These are phyloP conservation scores for Timema cristinae DNA, from an alignment of 2,888 invertebrate genomes.

Conservation along the genomic window DNA sequence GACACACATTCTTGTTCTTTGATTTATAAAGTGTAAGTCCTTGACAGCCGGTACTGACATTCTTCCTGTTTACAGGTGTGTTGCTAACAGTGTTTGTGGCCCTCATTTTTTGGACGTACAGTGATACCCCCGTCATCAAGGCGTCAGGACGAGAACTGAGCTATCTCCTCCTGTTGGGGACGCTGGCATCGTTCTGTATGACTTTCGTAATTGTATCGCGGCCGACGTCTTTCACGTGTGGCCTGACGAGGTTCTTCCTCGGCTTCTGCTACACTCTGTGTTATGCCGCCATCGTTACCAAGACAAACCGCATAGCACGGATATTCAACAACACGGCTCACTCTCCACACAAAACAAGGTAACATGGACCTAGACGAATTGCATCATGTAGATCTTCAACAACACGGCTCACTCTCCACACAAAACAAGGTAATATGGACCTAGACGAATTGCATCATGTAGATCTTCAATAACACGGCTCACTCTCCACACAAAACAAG, in stretches of 20 bases:
- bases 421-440: too few species aligned
- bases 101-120: slow-evolving; percentile 49
- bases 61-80: slow-evolving; percentile 41
- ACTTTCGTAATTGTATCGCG: slow-evolving; percentile 52
- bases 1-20: too few species aligned
- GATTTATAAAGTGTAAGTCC: too few species aligned
- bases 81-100: slow-evolving; percentile 46
- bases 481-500: too few species aligned
- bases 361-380: slow-evolving; percentile 30
- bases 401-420: too few species aligned
- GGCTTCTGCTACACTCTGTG: slow-evolving; percentile 53
- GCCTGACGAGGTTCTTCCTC: slow-evolving; percentile 49
- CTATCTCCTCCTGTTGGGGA: slow-evolving; percentile 48
- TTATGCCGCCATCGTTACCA: slow-evolving; percentile 53
- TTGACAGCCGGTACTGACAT: too few species aligned
- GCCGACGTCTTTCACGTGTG: slow-evolving; percentile 48
- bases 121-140: slow-evolving; percentile 53
- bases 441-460: too few species aligned
- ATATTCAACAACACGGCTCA: slow-evolving; percentile 48
- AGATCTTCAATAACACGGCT: too few species aligned
- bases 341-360: slow-evolving; percentile 46
- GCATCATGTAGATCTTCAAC: too few species aligned
- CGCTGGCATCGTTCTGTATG: slow-evolving; percentile 49
- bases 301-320: slow-evolving; percentile 53
- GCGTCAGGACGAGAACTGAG: slow-evolving; percentile 54